Percentiles rank a stretch among this genome's conserved stretches.
phyloP scores from a whole-genome alignment of 1,140 invertebrate genomes.

The Tetragonula clypearis region DNA sequence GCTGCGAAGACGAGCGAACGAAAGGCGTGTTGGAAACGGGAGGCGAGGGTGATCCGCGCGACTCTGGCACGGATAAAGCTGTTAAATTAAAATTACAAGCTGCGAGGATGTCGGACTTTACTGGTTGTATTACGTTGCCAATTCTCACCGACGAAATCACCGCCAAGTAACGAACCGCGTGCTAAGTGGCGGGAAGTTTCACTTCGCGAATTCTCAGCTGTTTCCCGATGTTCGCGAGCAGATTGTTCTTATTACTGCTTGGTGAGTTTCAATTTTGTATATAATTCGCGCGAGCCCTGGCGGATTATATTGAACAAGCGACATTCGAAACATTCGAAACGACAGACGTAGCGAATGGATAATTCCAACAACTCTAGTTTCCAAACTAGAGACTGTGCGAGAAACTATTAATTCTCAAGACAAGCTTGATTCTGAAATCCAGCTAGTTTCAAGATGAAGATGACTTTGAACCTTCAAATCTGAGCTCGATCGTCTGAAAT shows the following conservation, averaged over 20 bases:
- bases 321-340: not conserved
- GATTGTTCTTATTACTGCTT: not conserved
- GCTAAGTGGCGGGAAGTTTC: not conserved
- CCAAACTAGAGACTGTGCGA: not conserved
- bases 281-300: not conserved
- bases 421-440: no score
- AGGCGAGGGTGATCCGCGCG: not conserved
- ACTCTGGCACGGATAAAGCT: conserved; percentile 44
- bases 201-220: not conserved
- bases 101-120: conserved; percentile 20
- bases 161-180: conserved; percentile 8
- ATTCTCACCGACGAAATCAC: conserved; percentile 29
- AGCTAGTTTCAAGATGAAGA: no score
- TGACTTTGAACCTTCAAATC: no score
- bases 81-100: conserved; percentile 47
- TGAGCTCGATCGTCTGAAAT: no score
- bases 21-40: not conserved
- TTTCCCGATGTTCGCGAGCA: not conserved
- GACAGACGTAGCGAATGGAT: not conserved
- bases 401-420: no score
- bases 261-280: no score
- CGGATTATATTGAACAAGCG: not conserved
- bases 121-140: conserved; percentile 40
- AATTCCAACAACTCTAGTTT: not conserved
- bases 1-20: not conserved